Base-by-base conservation (phyloP, 2,113 vertebrate species). In the Oryzias woworae region DNA sequence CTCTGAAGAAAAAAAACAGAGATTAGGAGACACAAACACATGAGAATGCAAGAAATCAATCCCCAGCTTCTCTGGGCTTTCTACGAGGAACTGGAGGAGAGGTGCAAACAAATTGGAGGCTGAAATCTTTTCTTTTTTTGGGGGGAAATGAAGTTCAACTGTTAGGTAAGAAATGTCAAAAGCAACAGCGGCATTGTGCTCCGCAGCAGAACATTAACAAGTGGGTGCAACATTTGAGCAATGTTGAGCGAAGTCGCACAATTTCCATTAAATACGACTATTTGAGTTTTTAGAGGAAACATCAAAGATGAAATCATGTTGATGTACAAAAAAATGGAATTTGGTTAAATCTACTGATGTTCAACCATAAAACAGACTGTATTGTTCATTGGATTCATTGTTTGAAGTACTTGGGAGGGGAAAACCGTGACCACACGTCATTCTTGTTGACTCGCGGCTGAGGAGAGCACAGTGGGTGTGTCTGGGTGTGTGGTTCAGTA, bases 1-100 rank as follows among this genome's bases (percentile, higher is more conserved):
- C 97, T 99, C 97, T 99, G 87, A 16, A 4, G 73, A 50, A 28
- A 28, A 53, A 28, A 53, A 42, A 31, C 7, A 2, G 3, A 45
- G 17, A 1, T 53, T 31, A 54, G 22, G 4, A 49, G 14, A 55
- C 20, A 28, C 23, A 17, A 58, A 58, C 58, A 26, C 10, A 12
- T 0, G 4, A 15, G 31, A 20, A 58, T 58, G 23, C 14, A 12
- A 0, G 4, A 15, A 24, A 20, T 16, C 17, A 1, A 8, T 23
- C 7, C 28, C 13, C 12, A 14, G 18, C 18, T n/a, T 48, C 28
- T 20, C 12, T 10, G 18, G 43, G 36, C 4, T 17, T 15, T 46
- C 26, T 20, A 5, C 23, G 42, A 51, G 10, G 3, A 49, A 44
- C 31, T 43, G 59, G 28, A 69, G 53, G 45, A 45, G n/a, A 18